Percentiles rank a stretch among this genome's conserved stretches.
These are phyloP conservation scores for Epistrophe eligans DNA, from an alignment of 2,888 invertebrate genomes.

Conservation along the genomic window DNA sequence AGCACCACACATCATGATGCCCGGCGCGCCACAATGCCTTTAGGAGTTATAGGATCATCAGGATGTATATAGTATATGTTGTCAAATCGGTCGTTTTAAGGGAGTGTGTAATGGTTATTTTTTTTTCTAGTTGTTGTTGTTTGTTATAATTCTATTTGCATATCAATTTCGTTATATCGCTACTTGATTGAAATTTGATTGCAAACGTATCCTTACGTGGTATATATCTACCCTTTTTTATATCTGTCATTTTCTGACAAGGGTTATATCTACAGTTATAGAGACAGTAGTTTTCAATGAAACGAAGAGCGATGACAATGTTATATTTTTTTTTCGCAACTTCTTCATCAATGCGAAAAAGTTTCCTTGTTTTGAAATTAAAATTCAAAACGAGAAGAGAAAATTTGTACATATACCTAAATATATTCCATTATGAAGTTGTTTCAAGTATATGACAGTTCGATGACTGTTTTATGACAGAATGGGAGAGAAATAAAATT, in stretches of 20 bases:
- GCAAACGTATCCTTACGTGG: constrained; percentile 16
- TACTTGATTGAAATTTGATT: constrained; percentile 70
- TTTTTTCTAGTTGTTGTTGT: constrained; percentile 6
- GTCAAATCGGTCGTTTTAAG: constrained; percentile 26
- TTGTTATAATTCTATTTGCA: constrained; percentile 47
- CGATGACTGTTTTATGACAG: constrained; percentile 67
- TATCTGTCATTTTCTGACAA: constrained; percentile 17
- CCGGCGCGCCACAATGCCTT: not conserved
- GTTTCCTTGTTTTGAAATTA: constrained; percentile 34
- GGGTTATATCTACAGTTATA: constrained; percentile 1
- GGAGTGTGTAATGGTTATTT: constrained; percentile 20
- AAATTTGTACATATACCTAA: constrained; percentile 36
- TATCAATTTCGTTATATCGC: constrained; percentile 62
- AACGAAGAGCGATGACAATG: constrained; percentile 9
- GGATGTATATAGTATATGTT: not conserved
- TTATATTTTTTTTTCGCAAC: constrained; percentile 38
- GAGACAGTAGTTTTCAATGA: not conserved
- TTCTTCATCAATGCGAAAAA: constrained; percentile 42
- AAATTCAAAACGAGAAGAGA: constrained; percentile 31
- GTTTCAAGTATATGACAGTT: constrained; percentile 57
- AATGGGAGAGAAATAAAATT: not conserved
- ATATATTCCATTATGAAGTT: constrained; percentile 22
- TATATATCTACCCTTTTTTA: not conserved
- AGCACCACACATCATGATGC: not conserved
- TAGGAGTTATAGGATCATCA: constrained; percentile 15